Evolutionary conservation across 2,888 invertebrate species (phyloP), one percentile per base, ranked within the genome.

Genomic region (Drosophila mimica): DNA sequence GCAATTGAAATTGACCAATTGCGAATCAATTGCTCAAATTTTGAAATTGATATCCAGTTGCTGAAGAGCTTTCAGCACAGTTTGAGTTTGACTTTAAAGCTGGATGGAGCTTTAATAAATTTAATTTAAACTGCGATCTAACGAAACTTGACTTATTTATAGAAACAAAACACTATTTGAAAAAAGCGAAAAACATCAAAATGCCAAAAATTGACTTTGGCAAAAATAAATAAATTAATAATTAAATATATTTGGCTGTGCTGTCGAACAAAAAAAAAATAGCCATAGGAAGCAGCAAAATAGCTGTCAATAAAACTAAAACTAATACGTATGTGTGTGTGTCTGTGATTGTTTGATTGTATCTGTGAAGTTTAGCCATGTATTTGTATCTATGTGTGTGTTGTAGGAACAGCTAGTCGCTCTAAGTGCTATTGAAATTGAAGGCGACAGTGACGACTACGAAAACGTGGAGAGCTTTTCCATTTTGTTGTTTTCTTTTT

Each of bases 341-440:
- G 34, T 56, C 4, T 59, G 54, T 31, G 31, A 54, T 30, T 73
- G 25, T 40, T 53, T 30, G 11, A 34, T 36, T 53, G 53, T 9
- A 25, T 25, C 25, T 25, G 58, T 76, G 58, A 63, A 57, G 73
- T 31, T 25, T 46, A 51, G 61, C 38, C 38, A 46, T 25, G n/a
- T 38, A 8, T 52, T 33, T 43, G 28, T 49, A 7, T 15, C 0
- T 63, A 25, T 15, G 33, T 46, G 13, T 53, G 40, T 58, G 51
- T 51, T 68, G 59, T 74, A 66, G 74, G 74, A 80, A 72, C 72
- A 68, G 79, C 83, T 73, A 81, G 82, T 68, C 67, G 73, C 69
- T 58, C 60, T 70, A 73, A 77, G 72, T 86, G 81, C 82, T 87
- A 80, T 89, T 89, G 77, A 87, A 84, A 84, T 83, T 89, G 84